Conservation (phyloP, 2,113 vertebrate genomes). For the Bubalus kerabau region DNA sequence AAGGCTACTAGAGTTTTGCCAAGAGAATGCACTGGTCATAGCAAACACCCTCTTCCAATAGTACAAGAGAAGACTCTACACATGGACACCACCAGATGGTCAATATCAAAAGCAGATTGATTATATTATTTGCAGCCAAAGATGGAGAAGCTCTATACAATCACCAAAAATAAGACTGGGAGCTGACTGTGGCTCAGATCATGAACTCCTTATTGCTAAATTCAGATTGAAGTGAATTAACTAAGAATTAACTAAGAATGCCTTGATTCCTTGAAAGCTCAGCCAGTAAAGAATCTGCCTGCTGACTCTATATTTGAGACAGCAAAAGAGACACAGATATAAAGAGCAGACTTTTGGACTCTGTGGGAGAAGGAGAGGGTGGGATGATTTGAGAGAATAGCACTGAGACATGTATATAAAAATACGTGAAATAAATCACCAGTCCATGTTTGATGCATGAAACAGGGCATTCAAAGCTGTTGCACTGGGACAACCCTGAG, state of each 20-base stretch:
- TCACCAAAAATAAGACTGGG: not conserved
- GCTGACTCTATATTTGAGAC: too few relatives aligned
- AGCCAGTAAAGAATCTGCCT: too few relatives aligned
- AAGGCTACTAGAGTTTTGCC: not conserved
- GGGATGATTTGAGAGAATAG: not conserved
- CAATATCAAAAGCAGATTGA: not conserved
- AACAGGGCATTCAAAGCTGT: not conserved
- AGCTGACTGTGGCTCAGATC: not conserved
- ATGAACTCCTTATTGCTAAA: not conserved
- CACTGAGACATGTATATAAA: not conserved
- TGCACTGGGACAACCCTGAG: not conserved
- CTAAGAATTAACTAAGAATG: not conserved
- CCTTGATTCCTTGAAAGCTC: too few relatives aligned
- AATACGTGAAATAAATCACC: not conserved
- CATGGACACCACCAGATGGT: not conserved
- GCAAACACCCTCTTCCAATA: not conserved
- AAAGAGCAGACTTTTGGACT: not conserved
- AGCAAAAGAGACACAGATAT: not conserved
- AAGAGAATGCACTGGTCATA: not conserved
- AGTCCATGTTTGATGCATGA: not conserved
- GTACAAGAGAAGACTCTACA: not conserved
- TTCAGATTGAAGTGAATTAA: not conserved
- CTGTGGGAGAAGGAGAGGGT: not conserved
- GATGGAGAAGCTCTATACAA: not conserved
- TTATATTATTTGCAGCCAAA: not conserved